These are phyloP conservation scores for Torymus aiolomorphi DNA, from an alignment of 2,888 invertebrate species.

Conservation along the genomic window DNA sequence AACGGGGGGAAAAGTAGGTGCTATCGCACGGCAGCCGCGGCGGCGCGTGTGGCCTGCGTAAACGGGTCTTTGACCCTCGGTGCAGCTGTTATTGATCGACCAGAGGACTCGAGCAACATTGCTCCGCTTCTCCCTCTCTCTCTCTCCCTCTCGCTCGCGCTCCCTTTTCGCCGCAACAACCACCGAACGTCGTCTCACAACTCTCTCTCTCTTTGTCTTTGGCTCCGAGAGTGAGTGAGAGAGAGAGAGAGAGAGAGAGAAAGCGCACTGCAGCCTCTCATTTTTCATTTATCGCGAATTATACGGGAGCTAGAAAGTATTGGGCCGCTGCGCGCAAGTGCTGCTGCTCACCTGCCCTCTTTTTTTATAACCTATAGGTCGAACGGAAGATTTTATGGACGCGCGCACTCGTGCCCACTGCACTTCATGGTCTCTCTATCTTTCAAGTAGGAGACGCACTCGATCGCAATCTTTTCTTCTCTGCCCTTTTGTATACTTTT, in stretches of 20 bases:
- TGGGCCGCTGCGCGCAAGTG: too few relatives aligned
- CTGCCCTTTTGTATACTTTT: too few relatives aligned
- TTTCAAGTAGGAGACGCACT: background rate
- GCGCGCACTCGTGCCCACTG: background rate
- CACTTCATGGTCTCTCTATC: background rate
- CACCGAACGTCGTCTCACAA: too few relatives aligned
- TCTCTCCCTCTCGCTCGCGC: background rate
- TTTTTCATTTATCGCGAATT: too few relatives aligned
- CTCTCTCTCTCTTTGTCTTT: background rate
- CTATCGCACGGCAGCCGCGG: background rate
- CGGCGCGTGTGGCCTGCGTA: conserved; percentile 6
- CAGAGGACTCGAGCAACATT: conserved; percentile 69
- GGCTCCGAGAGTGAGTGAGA: background rate
- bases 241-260: too few relatives aligned
- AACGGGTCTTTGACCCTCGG: conserved; percentile 69
- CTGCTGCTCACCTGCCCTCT: background rate
- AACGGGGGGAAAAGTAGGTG: too few relatives aligned
- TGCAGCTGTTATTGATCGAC: conserved; percentile 75
- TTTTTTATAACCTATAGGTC: background rate
- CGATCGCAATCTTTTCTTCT: too few relatives aligned
- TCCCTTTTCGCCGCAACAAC: background rate
- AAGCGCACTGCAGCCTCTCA: too few relatives aligned
- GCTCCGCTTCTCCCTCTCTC: conserved; percentile 60
- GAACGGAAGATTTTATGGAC: conserved; percentile 7
- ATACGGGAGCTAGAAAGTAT: too few relatives aligned